Base-by-base conservation (phyloP, 2,113 vertebrate genomes). In the Hypanus sabinus region DNA sequence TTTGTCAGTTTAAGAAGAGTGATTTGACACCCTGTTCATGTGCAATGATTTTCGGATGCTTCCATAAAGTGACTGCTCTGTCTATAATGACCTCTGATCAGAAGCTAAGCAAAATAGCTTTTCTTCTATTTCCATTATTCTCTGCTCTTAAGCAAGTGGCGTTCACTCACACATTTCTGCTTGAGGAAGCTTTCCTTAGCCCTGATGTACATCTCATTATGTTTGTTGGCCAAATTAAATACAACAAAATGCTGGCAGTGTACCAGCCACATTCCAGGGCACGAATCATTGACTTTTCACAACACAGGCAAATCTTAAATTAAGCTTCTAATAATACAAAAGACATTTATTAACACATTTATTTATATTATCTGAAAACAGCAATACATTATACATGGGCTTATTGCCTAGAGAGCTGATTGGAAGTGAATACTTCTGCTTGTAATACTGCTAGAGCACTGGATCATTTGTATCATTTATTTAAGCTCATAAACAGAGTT, bases 161-260 rank as follows among this genome's bases (percentile, higher is more conserved):
- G 36, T 55, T 93, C 36, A 73, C 24, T 12, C 27, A 55, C 24
- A 14, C 33, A 75, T 75, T 3, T 30, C 70, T 14, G 38, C 27
- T 55, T 11, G 27, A 70, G 91, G 68, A 73, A 20, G 0, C 16
- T 68, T 33, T 90, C 85, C 8, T 65, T 33, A n/a, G 0, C n/a
- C 60, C 20, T 3, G 65, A 33, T 65, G 62, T 33, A 33, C 14
- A 20, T 20, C 18, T 62, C 12, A 30, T 20, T 90, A 9, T 68
- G 60, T 33, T 90, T 90, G n/a, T n/a, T 30, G 57, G 33, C 60
- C 85, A 20, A 65, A 90, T n/a, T 90, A 90, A 90, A 90, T 30
- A 36, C 60, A 90, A 20, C 85, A 90, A 65, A 33, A 62, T 90
- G 30, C 57, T 22, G 22, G 27, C 30, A 65, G 62, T 30, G 60